Evolutionary conservation across 2,888 invertebrate genomes (phyloP), one percentile per base, ranked within the genome.

Genomic region (Philereme transversata): DNA sequence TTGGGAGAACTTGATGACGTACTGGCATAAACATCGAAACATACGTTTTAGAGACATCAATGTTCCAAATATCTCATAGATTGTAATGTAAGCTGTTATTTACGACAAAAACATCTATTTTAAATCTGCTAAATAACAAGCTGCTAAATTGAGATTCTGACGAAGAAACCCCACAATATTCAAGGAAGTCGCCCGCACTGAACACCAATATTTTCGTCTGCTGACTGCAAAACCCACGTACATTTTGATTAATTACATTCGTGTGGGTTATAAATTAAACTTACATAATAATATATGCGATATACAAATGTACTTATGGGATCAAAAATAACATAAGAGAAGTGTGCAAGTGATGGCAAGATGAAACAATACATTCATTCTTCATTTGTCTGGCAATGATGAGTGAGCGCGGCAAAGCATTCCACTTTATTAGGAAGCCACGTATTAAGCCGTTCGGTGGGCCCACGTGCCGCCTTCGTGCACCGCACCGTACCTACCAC

Each of bases 381-480:
- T 74, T 73, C 68, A 74, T 73, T 64, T 68, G 72, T 70, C 74
- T 74, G 67, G 75, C 74, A 74, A 70, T 75, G 74, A 75, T 70
- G 76, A 73, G 69, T 72, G 73, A 72, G 75, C 66, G 59, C 67
- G 71, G 63, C 72, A 71, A 74, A 77, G 74, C 76, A 77, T 77
- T 75, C 75, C 72, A 70, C 79, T 88, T 88, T 89, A 90, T 90
- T 84, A 90, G 90, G 90, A 90, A 87, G 88, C 84, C 75, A 79
- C 88, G 79, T 80, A 90, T 90, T 90, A 90, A 79, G 76, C 74
- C 74, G 70, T 76, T 69, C 75, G 67, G 67, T 67, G 71, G 74
- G 77, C 79, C 81, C 88, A 86, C 85, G 83, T 81, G 83, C 71
- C 70, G 63, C 62, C 65, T 65, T 65, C 81, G 81, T 84, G 83